A percentile compares a stretch with the other conserved stretches of the same genome.
Evolutionary conservation across 2,888 invertebrate species (phyloP).

Genomic region (Mythimna ferrago): DNA sequence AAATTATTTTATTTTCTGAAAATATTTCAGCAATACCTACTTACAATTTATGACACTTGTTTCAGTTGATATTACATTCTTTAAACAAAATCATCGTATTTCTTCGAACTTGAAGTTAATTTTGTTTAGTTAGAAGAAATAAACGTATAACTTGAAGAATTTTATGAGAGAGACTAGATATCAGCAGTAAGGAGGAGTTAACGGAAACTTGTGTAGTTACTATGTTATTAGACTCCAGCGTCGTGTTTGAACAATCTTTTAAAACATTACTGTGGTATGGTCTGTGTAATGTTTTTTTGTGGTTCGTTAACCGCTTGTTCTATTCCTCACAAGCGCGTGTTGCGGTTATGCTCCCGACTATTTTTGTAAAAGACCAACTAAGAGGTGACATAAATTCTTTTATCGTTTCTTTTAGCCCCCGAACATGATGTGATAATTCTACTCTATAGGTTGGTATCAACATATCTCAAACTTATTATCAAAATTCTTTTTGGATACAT

Average conservation of each 20-base stretch:
- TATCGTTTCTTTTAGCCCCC: constrained; percentile 33
- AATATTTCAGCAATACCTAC: constrained; percentile 10
- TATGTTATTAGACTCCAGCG: constrained; percentile 47
- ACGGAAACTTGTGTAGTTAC: constrained; percentile 57
- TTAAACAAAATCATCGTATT: constrained; percentile 19
- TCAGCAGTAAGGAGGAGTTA: constrained; percentile 57
- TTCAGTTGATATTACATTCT: constrained; percentile 22
- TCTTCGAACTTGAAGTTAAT: constrained; percentile 25
- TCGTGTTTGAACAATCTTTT: constrained; percentile 61
- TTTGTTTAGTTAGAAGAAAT: constrained; percentile 17
- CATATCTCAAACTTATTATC: constrained; percentile 66
- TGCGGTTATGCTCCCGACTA: constrained; percentile 54
- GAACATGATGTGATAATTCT: constrained; percentile 53
- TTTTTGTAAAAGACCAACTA: constrained; percentile 36
- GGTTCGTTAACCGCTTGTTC: constrained; percentile 62
- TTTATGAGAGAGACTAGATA: constrained; percentile 42
- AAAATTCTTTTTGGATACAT: constrained; percentile 79
- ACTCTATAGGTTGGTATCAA: constrained; percentile 47
- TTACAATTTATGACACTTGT: not conserved
- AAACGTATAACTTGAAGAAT: constrained; percentile 28
- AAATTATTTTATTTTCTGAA: constrained; percentile 9
- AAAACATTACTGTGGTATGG: constrained; percentile 62
- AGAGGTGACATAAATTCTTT: constrained; percentile 32
- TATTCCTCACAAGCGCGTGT: constrained; percentile 48
- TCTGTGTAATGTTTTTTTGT: constrained; percentile 62